Base-by-base conservation (phyloP, 2,113 vertebrate genomes). In the Stegastes partitus region DNA sequence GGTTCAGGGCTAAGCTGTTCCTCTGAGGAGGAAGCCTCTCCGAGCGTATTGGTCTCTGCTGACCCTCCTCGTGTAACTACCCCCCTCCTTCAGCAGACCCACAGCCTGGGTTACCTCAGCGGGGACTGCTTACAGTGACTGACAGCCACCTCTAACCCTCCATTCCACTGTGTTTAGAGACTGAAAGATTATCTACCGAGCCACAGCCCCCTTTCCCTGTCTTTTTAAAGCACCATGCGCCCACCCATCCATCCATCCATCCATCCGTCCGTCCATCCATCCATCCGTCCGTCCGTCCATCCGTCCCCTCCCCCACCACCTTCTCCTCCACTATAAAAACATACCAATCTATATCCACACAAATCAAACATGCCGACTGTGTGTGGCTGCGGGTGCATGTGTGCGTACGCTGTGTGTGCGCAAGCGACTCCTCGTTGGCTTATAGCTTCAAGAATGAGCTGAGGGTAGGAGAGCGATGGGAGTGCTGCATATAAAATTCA, bases 121-220 rank as follows among this genome's bases (percentile, higher is more conserved):
- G 54, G 77, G 72, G 81, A 81, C 63, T 78, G 53, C 55, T 75
- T 23, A 47, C 74, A 14, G 62, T 87, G 89, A 91, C 47, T 87
- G 92, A 83, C 90, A 82, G 89, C 1, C 74, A 86, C 87, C 89
- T 89, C 74, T 88, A 44, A 28, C 75, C 87, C 82, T 61, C 73
- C 11, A 64, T 25, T 82, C 79, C 78, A 51, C 77, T 74, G 70
- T 59, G 83, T 87, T 84, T 70, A 66, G 63, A 86, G 73, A 72
- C 75, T 25, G 70, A 75, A 79, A 85, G 89, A 87, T 91, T 79
- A 88, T 85, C 85, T 65, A 63, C 57, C 65, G 14, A 69, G 68
- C 21, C 2, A 44, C 14, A 15, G 11, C 39, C 39, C 39, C 14
- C 39, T 15, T 42, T 15, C 14, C 39, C 11, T 42, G 39, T 42